Percentiles rank a stretch among this genome's conserved stretches.
phyloP scores from a whole-genome alignment of 1,140 invertebrate genomes.

The Campoletis sonorensis region DNA sequence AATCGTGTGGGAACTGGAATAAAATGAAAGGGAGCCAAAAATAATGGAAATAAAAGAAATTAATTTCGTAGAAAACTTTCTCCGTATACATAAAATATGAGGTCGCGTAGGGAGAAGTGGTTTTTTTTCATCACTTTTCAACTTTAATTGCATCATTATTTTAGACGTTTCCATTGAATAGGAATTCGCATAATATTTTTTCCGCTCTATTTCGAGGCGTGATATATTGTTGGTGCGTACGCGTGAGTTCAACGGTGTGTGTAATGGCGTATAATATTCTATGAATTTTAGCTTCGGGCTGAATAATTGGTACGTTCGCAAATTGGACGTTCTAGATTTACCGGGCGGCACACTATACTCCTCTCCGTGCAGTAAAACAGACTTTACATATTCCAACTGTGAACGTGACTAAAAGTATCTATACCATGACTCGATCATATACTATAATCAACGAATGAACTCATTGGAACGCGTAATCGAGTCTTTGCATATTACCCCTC shows the following conservation, averaged over 20 bases:
- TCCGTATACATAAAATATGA: too few relatives aligned
- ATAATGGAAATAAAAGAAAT: too few relatives aligned
- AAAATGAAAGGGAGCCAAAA: too few relatives aligned
- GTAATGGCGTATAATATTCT: conserved; percentile 16
- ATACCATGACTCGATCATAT: too few relatives aligned
- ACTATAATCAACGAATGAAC: too few relatives aligned
- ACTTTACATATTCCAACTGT: background rate
- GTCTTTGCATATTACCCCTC: too few relatives aligned
- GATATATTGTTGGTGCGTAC: background rate
- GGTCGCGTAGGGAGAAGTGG: too few relatives aligned
- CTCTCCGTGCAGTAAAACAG: background rate
- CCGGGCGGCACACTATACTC: background rate
- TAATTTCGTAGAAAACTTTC: too few relatives aligned
- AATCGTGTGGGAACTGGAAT: too few relatives aligned
- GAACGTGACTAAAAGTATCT: too few relatives aligned
- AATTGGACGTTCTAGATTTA: conserved; percentile 41
- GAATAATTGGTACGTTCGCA: conserved; percentile 36
- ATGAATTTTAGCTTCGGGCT: conserved; percentile 10
- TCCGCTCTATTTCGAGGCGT: conserved; percentile 22
- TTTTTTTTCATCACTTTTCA: too few relatives aligned
- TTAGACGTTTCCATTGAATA: background rate
- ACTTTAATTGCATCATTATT: background rate
- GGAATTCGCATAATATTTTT: background rate
- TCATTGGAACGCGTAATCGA: too few relatives aligned
- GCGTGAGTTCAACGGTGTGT: background rate